Evolutionary conservation across 2,888 invertebrate genomes (phyloP).

Genomic region (Drosophila atripex): DNA sequence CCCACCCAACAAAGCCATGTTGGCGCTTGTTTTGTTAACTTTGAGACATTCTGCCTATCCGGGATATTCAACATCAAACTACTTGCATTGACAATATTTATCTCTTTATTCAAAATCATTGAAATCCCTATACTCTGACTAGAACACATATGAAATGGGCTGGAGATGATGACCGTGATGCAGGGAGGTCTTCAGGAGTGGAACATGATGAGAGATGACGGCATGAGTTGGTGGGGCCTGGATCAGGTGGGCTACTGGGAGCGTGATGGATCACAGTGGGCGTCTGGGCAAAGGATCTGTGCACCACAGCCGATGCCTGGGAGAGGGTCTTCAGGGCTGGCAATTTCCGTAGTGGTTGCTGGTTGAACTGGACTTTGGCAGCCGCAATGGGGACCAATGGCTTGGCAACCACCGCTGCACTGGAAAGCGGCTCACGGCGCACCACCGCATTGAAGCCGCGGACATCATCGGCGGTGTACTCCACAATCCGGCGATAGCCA

Average conservation of each 20-base stretch:
- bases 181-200: constrained; percentile 65
- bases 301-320: constrained; percentile 56
- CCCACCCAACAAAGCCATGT: constrained; percentile 31
- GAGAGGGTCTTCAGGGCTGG: constrained; percentile 41
- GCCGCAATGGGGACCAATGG: constrained; percentile 61
- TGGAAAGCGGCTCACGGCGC: constrained; percentile 83
- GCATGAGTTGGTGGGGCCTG: constrained; percentile 58
- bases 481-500: constrained; percentile 85
- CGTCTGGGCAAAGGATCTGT: constrained; percentile 55
- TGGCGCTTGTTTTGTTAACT: background rate
- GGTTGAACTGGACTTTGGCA: constrained; percentile 36
- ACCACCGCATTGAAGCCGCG: constrained; percentile 86
- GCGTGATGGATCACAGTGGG: constrained; percentile 74
- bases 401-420: constrained; percentile 60
- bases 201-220: constrained; percentile 67
- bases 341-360: constrained; percentile 40
- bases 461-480: constrained; percentile 85
- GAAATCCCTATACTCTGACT: constrained; percentile 11
- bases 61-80: background rate
- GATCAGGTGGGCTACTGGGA: constrained; percentile 64
- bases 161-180: constrained; percentile 60
- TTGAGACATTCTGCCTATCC: constrained; percentile 3
- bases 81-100: background rate
- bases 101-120: constrained; percentile 4
- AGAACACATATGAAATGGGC: constrained; percentile 74